Base-by-base conservation (phyloP, 2,888 invertebrate species). In the Meteorus colon region DNA sequence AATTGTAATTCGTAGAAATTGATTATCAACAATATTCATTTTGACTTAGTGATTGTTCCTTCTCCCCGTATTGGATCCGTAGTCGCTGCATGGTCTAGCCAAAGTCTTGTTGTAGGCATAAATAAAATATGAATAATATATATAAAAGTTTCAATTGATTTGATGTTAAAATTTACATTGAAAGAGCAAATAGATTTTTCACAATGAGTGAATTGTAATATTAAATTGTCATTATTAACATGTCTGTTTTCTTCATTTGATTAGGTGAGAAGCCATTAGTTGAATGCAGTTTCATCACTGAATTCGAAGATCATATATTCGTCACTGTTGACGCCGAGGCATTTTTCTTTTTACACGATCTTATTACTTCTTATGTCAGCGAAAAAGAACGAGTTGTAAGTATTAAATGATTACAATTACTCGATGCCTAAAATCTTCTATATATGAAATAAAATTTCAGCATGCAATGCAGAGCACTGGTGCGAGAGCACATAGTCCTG, bases 241-340 rank as follows among this genome's bases (percentile, higher is more conserved):
- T 69, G 19, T 5, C 10, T 4, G 10, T 67, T 51, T 6, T 45
- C 63, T 34, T n/a, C 66, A 74, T 71, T 70, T 70, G 1, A 27
- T 24, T 84, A 94, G 95, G 93, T 83, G 93, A 93, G 74, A 97
- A 96, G 89, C 97, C 98, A 1, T 92, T 94, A 69, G 98, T 99
- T 41, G 96, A 97, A 84, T 98, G 98, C 91, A 97, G 97, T 89
- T 98, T 99, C 90, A 97, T 98, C 78, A 98, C 98, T 1, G 98
- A 99, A 90, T 99, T 99, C 90, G 98, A 98, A 89, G 98, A 98
- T 90, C 98, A 98, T 89, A 98, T 99, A 85, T 98, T 97, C 90
- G 98, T 98, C 78, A 97, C 98, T 0, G 98, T 98, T 80, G 97
- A 99, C 91, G 98, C 98, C 0, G 98, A 99, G 91, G 97, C 98